Evolutionary conservation across 1,140 invertebrate genomes (phyloP).

Genomic region (Aleiodes sp.): DNA sequence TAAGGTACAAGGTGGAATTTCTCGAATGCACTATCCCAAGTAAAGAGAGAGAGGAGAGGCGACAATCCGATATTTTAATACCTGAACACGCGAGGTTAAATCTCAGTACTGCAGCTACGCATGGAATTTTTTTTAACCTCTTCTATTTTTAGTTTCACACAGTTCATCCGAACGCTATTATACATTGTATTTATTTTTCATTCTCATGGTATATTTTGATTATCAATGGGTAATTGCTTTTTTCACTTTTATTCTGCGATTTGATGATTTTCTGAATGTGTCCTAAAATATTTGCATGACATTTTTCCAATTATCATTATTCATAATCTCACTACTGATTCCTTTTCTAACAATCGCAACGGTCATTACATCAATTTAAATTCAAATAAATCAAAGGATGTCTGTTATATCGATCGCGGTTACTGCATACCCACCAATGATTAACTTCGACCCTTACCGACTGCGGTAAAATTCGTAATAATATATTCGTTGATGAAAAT

Average conservation of each 20-base stretch:
- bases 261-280: no score
- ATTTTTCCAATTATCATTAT: no score
- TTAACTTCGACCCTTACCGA: neutral
- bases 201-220: neutral
- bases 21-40: constrained; percentile 29
- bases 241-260: no score
- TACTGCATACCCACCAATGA: neutral
- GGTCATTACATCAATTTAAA: no score
- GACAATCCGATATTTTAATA: constrained; percentile 40
- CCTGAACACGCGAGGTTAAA: constrained; percentile 37
- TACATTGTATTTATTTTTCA: neutral
- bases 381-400: neutral
- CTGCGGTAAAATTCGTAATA: neutral
- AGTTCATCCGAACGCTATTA: neutral
- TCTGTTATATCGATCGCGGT: neutral
- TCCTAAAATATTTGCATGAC: no score
- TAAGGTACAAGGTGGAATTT: constrained; percentile 35
- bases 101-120: constrained; percentile 33
- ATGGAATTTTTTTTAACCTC: constrained; percentile 26
- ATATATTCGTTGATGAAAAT: neutral
- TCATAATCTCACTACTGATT: no score
- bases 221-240: no score
- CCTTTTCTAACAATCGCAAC: no score
- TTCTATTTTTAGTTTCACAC: neutral
- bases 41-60: constrained; percentile 22